Evolutionary conservation across 2,797 vertebrate genomes (phyloP), one percentile per base, ranked within the genome.

Genomic region (Eutrigla gurnardus): DNA sequence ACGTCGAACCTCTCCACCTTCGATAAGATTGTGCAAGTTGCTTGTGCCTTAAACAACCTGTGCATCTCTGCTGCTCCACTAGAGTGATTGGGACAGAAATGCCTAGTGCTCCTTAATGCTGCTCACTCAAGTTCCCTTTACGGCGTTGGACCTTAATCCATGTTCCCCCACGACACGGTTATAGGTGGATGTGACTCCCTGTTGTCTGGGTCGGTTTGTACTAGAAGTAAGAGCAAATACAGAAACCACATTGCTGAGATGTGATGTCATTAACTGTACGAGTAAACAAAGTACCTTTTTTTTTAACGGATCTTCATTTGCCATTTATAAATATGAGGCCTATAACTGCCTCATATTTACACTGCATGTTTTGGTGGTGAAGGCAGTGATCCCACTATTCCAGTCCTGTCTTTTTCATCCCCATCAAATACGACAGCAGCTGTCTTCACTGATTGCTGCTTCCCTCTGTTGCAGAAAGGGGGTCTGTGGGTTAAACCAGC

Each of bases 41-140:
- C 93, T 58, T 95, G 94, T 93, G 94, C 94, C 93, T 94, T 95
- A 92, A 95, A 95, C 92, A 95, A 95, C 89, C 90, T 95, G 88
- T 95, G 94, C 80, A 95, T 95, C 87, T 95, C 95, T 55, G 93
- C 94, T 58, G 92, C 92, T 40, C 93, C 93, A 0, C 88, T 95
- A 0, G 93, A 95, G 85, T 94, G 86, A 95, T 3, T 15, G 1
- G 4, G 7, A 39, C 46, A 70, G 57, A 73, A 49, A 70, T 0
- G 8, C 73, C 50, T 43, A 2, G 37, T 59, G 33, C 75, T 65
- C 49, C 83, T 75, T 37, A 64, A 50, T 40, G 63, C 86, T 72
- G 69, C 14, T 70, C 70, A 18, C 69, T 37, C 32, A 8, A 63
- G 36, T 63, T 71, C 86, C 81, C 78, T 85, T 76, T 78, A 84